Evolutionary conservation across 2,797 vertebrate species (phyloP).

Genomic region (Xenops minutus): DNA sequence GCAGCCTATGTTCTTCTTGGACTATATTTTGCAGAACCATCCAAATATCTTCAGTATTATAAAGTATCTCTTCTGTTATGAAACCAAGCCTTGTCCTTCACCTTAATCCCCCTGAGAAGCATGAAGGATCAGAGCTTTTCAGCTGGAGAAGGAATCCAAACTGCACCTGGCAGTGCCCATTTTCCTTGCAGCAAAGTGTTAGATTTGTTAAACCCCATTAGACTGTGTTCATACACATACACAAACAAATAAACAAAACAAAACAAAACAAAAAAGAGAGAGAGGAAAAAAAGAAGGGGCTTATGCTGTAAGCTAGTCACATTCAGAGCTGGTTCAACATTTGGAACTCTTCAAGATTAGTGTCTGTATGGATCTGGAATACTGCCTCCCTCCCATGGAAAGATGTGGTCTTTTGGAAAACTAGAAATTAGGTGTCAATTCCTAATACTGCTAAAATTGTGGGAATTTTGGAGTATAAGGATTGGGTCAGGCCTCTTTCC

Average conservation of each 20-base stretch:
- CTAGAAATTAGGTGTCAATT: not conserved
- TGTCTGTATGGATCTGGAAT: not conserved
- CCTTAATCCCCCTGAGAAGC: not conserved
- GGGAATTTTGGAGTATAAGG: not conserved
- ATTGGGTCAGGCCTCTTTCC: not conserved
- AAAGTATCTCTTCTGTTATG: not conserved
- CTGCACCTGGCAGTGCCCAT: not conserved
- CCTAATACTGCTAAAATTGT: not conserved
- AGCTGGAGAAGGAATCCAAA: not conserved
- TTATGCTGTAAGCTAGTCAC: not conserved
- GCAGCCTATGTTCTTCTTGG: not conserved
- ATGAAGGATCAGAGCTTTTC: not conserved
- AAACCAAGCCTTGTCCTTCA: not conserved
- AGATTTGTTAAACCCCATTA: not conserved
- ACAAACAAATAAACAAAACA: not conserved
- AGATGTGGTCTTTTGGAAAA: not conserved
- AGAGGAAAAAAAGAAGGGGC: not conserved
- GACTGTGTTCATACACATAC: not conserved
- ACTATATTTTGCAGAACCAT: not conserved
- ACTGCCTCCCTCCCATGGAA: not conserved
- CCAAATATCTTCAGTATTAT: not conserved
- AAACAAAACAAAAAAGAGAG: no score
- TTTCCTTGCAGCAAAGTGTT: not conserved
- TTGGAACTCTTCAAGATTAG: not conserved
- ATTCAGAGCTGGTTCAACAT: not conserved